These are phyloP conservation scores for Hetaerina americana DNA, from an alignment of 1,140 invertebrate species.

Conservation along the genomic window DNA sequence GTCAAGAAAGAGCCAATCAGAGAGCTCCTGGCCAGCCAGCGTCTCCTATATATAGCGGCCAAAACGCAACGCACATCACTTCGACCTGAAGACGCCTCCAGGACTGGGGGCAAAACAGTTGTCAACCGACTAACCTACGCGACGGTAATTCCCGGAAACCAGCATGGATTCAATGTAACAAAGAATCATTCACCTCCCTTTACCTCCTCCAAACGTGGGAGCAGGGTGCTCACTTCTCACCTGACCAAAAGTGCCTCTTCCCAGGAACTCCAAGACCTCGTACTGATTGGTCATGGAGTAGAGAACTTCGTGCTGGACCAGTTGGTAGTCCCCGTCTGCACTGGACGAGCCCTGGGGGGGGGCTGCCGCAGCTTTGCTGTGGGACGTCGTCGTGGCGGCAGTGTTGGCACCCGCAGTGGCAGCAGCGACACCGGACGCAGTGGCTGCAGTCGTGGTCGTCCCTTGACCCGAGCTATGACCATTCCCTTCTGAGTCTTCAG, in stretches of 20 bases:
- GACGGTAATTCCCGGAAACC: no score
- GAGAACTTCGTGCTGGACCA: constrained; percentile 95
- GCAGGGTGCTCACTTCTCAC: constrained; percentile 26
- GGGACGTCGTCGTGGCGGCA: constrained; percentile 57
- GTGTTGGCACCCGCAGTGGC: constrained; percentile 18
- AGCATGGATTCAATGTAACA: no score
- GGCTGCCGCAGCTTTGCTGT: constrained; percentile 47
- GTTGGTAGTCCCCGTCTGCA: constrained; percentile 92
- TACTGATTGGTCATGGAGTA: constrained; percentile 88
- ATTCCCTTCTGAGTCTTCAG: constrained; percentile 48
- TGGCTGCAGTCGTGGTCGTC: constrained; percentile 22
- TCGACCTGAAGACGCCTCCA: no score
- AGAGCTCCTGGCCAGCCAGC: no score
- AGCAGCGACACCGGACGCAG: constrained; percentile 17
- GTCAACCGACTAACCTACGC: no score
- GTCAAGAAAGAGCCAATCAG: no score
- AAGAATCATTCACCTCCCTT: no score
- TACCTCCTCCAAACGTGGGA: no score
- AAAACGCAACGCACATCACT: no score
- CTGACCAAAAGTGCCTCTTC: constrained; percentile 96
- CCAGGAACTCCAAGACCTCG: constrained; percentile 96
- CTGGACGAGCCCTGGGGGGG: constrained; percentile 39
- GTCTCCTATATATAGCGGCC: no score
- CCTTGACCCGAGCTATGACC: constrained; percentile 33
- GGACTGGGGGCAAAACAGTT: no score